Conservation (phyloP, 1,140 invertebrate species). For the Ctenoplectra terminalis region DNA sequence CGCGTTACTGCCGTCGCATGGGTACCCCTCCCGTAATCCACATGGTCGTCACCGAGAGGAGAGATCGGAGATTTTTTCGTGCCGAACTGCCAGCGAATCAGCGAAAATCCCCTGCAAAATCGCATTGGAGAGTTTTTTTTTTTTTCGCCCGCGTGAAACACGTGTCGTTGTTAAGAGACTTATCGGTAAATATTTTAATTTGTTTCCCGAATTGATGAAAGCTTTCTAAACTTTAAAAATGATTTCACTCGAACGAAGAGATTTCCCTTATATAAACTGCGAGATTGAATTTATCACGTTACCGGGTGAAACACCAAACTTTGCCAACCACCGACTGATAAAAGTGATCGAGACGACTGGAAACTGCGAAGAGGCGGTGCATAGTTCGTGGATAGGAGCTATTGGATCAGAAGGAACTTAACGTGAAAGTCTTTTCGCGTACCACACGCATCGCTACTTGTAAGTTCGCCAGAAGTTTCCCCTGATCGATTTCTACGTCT, state of each 20-base stretch:
- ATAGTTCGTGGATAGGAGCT: background rate
- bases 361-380: background rate
- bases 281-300: constrained; percentile 72
- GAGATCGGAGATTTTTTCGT: constrained; percentile 3
- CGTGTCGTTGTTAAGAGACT: background rate
- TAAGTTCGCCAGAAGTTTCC: background rate
- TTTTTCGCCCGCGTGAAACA: background rate
- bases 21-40: constrained; percentile 1
- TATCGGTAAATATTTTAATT: background rate
- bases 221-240: too few species aligned
- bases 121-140: background rate
- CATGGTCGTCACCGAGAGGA: background rate
- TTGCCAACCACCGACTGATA: constrained; percentile 61
- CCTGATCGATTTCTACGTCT: background rate
- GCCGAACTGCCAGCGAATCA: background rate
- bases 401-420: background rate
- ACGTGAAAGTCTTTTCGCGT: constrained; percentile 16
- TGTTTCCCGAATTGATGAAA: background rate
- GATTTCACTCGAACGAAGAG: background rate
- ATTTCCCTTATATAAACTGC: background rate
- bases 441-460: background rate
- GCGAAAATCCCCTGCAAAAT: background rate
- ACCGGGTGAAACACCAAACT: constrained; percentile 67
- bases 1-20: constrained; percentile 13
- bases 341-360: constrained; percentile 55